Evolutionary conservation across 2,797 vertebrate genomes (phyloP), one percentile per base, ranked within the genome.

Genomic region (Synaphobranchus kaupii): DNA sequence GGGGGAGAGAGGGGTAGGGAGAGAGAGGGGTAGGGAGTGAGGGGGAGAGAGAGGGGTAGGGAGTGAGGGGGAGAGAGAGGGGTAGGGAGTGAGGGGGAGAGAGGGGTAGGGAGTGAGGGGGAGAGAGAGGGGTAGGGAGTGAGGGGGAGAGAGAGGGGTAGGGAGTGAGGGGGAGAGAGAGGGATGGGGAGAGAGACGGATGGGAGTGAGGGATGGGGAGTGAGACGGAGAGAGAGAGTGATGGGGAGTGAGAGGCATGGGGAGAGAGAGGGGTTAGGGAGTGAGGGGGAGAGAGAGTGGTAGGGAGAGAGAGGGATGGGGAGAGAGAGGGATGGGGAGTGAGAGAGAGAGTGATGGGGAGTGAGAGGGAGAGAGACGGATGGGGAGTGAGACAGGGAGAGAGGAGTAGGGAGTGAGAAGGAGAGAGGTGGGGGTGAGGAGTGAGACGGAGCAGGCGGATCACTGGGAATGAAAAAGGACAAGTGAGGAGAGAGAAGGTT

Each of bases 1-100:
- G 50, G 87, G 44, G 85, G 86, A 73, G 1, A 84, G 31, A 20
- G 15, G n/a, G n/a, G n/a, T n/a, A n/a, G 66, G 60, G 68, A 54
- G 66, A 13, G 81, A 85, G 82, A 47, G 0, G 60, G 78, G 20
- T 58, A 50, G 5, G n/a, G 52, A 44, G 84, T 47, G 31, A 60
- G 68, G 50, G 31, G 44, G 58, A 39, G 39, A 82, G 39, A 25
- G 34, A 87, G n/a, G n/a, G n/a, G n/a, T 17, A 81, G 56, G n/a
- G 28, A 50, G 82, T 12, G 63, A 20, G 81, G 31, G 15, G 85
- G 58, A 63, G 15, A 44, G 60, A 85, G 28, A 20, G 8, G 56
- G 48, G 60, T 22, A 66, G 13, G 80, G 15, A 80, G 5, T 1
- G 25, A 60, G 25, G 28, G 39, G 58, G 34, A 25, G 17, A 80